phyloP scores from a whole-genome alignment of 2,888 invertebrate genomes.

The Seira musarum region DNA sequence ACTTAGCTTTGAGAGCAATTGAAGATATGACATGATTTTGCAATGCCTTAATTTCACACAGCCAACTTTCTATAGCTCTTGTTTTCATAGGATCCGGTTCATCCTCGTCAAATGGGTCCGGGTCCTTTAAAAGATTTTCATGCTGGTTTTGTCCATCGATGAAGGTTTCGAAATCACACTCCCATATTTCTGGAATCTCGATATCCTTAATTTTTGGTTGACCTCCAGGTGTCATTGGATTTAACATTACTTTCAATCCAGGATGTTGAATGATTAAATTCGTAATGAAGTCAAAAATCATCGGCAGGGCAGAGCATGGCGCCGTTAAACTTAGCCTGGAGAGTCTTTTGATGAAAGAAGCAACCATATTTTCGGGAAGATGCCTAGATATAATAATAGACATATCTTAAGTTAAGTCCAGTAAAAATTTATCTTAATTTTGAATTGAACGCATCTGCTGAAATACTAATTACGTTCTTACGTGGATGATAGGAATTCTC shows the following conservation, averaged over 20 bases:
- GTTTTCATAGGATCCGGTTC: slow-evolving; percentile 85
- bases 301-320: slow-evolving; percentile 83
- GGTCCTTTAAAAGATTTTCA: slow-evolving; percentile 63
- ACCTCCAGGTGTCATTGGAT: slow-evolving; percentile 64
- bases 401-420: neutral
- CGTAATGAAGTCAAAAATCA: slow-evolving; percentile 86
- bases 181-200: slow-evolving; percentile 36
- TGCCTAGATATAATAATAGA: slow-evolving; percentile 81
- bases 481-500: slow-evolving; percentile 94
- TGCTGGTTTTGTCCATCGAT: slow-evolving; percentile 5
- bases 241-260: slow-evolving; percentile 75
- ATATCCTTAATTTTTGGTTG: slow-evolving; percentile 40
- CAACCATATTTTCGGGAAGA: slow-evolving; percentile 90
- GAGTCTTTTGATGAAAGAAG: slow-evolving; percentile 93
- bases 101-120: slow-evolving; percentile 89
- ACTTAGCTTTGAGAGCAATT: slow-evolving; percentile 82
- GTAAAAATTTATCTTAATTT: neutral
- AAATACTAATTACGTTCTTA: slow-evolving; percentile 73
- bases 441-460: no score
- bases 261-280: slow-evolving; percentile 91
- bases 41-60: slow-evolving; percentile 93
- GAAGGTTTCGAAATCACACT: slow-evolving; percentile 17
- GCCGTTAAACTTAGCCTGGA: slow-evolving; percentile 88
- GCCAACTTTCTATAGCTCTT: slow-evolving; percentile 87
- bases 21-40: slow-evolving; percentile 82